Evolutionary conservation across 2,888 invertebrate genomes (phyloP), one percentile per base, ranked within the genome.

Genomic region (Drosophila formosana): DNA sequence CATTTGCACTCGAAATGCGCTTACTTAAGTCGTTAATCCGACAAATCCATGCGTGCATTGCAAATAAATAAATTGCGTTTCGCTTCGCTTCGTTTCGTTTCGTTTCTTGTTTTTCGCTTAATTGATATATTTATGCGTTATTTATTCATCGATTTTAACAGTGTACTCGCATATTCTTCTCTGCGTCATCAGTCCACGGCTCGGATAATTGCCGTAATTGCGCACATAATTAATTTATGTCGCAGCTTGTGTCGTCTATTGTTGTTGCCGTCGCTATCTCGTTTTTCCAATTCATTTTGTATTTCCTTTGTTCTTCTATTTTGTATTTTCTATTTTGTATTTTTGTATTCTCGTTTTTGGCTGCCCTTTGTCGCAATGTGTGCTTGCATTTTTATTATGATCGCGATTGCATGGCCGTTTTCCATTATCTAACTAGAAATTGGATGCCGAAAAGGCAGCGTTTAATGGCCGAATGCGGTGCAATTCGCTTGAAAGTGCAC

Each of bases 181-280:
- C 7, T 4, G 13, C 26, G 34, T n/a, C 37, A 34, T 13, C 49
- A 8, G 56, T 8, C 41, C 47, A 46, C 28, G 32, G 56, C 52
- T 52, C 66, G 43, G 61, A 71, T 78, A 85, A 82, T 82, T 85
- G 73, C 71, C 67, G 61, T 78, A 82, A 80, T 85, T 86, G 86
- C 68, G 67, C 69, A 66, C 66, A 75, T 76, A 78, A 85, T 82
- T 78, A 57, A 85, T 82, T 82, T 78, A 72, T 68, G 69, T 57
- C 71, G 60, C 63, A 63, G 63, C 63, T 58, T 63, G 50, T 23
- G n/a, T 18, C 50, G 25, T 32, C 53, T 7, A 32, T 55, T 52
- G 23, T 51, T 34, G 18, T 51, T 53, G 18, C 18, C 39, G 6
- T 13, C 37, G 2, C 30, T 5, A 2, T 30, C 30, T 63, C 34